Evolutionary conservation across 2,113 vertebrate species (phyloP), one percentile per base, ranked within the genome.

Genomic region (Phalacrocorax brasilianus): DNA sequence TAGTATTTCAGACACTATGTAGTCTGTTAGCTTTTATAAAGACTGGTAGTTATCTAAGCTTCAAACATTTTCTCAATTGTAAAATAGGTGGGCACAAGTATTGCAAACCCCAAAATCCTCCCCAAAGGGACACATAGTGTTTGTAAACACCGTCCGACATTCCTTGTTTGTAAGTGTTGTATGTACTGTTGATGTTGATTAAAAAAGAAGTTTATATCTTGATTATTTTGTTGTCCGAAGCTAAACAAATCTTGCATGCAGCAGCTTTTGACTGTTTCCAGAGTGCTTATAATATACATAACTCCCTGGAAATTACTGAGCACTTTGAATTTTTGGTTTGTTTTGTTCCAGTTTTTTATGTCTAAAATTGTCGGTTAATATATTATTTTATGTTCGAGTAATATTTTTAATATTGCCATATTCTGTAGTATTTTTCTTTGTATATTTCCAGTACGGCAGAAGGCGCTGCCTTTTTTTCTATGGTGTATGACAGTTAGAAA

Each of bases 21-120:
- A 99, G 99, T 99, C 99, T 99, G 99, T 98, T 99, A 99, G 99
- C 99, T 99, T 99, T 99, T 99, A 99, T 99, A 99, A 99, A 98
- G 98, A 99, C 99, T 98, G 99, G 99, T 99, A 99, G 99, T 99
- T 98, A 97, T 95, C 98, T 98, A 98, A 99, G 98, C 98, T 98
- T 97, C 95, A 79, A 98, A 98, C 97, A 97, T 98, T 99, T 99
- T 99, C 98, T 98, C 98, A 98, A 93, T 97, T 99, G 99, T 99
- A 99, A 98, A 97, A 98, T 99, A 99, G 98, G 98, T 98, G 98
- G 98, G 98, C 98, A 98, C 98, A 98, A 97, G 97, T 98, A 98
- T 98, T 98, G 98, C 97, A 98, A 85, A 98, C 91, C 98, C 79
- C 95, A 56, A 98, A 97, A 96, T 98, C 98, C 98, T 97, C 98